Evolutionary conservation across 2,797 vertebrate species (phyloP).

Genomic region (Crenichthys baileyi): DNA sequence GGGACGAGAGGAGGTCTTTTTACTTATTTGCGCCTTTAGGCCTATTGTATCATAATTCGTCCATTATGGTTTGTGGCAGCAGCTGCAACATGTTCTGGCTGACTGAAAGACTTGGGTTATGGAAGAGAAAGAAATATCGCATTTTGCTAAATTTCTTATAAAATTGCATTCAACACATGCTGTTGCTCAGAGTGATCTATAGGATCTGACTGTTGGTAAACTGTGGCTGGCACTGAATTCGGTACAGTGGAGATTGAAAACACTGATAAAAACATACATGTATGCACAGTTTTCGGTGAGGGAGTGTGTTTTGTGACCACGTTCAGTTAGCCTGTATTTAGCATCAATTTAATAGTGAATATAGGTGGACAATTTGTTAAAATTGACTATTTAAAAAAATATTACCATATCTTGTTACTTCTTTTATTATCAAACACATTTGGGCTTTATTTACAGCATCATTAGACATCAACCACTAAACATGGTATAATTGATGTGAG

Average conservation of each 20-base stretch:
- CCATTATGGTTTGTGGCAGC: background rate
- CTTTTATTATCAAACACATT: background rate
- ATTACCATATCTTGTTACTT: background rate
- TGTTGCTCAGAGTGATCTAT: background rate
- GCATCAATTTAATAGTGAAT: background rate
- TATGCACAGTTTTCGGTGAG: background rate
- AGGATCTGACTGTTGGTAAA: conserved; percentile 7
- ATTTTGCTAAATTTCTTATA: conserved; percentile 1
- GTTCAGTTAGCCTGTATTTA: background rate
- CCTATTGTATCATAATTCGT: background rate
- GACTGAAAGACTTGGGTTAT: background rate
- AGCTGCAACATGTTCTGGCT: background rate
- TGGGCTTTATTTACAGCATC: conserved; percentile 9
- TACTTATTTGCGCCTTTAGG: background rate
- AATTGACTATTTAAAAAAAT: background rate
- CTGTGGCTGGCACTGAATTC: background rate
- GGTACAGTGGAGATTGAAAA: background rate
- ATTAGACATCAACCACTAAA: conserved; percentile 44
- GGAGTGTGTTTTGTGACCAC: background rate
- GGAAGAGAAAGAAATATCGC: background rate
- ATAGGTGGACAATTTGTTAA: background rate
- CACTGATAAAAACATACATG: conserved; percentile 1
- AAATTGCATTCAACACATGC: conserved; percentile 6
- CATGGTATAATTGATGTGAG: conserved; percentile 55
- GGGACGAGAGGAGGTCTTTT: background rate